Conservation (phyloP, 2,797 vertebrate genomes). For the Ctenopoma kingsleyae region DNA sequence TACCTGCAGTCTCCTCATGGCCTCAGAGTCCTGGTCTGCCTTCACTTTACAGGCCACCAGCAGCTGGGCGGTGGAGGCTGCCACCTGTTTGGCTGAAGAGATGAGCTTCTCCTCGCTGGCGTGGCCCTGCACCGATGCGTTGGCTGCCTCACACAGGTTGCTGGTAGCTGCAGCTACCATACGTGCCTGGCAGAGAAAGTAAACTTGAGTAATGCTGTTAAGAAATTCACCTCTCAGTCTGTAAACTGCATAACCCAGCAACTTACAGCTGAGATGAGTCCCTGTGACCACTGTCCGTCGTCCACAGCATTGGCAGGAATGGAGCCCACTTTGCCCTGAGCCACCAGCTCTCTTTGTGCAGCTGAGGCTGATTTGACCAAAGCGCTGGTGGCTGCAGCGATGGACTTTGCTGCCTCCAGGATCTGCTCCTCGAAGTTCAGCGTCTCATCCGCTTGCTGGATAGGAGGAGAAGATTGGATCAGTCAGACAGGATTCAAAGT, state of each 20-base stretch:
- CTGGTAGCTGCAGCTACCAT: conserved; percentile 98
- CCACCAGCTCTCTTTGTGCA: conserved; percentile 96
- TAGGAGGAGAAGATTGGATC: conserved; percentile 10
- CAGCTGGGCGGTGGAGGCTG: conserved; percentile 95
- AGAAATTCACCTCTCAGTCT: neutral
- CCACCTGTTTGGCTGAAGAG: conserved; percentile 98
- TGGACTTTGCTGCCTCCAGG: conserved; percentile 96
- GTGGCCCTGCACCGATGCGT: conserved; percentile 96
- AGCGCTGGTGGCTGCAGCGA: conserved; percentile 97
- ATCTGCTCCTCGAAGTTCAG: conserved; percentile 99
- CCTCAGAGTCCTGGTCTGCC: conserved; percentile 96
- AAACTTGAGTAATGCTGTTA: too few species aligned
- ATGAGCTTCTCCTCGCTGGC: conserved; percentile 99
- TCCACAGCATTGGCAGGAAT: conserved; percentile 96
- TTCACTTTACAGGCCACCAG: conserved; percentile 99
- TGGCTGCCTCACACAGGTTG: conserved; percentile 96
- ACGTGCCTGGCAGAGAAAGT: conserved; percentile 86
- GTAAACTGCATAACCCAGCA: neutral
- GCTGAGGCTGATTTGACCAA: conserved; percentile 97
- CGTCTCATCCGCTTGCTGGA: conserved; percentile 95
- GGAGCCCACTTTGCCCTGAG: conserved; percentile 98
- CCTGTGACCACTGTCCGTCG: conserved; percentile 98
- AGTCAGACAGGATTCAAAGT: conserved; percentile 27
- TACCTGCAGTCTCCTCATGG: conserved; percentile 98
- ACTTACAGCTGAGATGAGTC: conserved; percentile 97